Evolutionary conservation across 2,797 vertebrate genomes (phyloP).

Genomic region (Dicrostonyx torquatus): DNA sequence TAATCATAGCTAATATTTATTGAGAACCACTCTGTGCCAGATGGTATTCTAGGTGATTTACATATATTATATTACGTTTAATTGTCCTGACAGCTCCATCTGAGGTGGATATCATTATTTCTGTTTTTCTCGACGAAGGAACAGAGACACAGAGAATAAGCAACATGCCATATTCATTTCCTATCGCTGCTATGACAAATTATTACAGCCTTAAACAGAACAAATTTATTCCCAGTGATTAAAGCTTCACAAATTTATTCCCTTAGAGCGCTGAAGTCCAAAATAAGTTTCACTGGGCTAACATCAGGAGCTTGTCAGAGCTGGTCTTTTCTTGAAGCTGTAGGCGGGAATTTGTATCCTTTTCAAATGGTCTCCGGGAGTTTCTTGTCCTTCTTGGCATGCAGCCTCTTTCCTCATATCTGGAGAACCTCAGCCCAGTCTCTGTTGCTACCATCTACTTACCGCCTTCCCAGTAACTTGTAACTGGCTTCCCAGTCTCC

Average conservation of each 20-base stretch:
- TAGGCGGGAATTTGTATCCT: background rate
- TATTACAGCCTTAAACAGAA: background rate
- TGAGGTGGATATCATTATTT: slow-evolving; percentile 41
- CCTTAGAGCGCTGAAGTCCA: background rate
- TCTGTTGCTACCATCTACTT: background rate
- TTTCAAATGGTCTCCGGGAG: background rate
- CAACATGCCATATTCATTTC: slow-evolving; percentile 26
- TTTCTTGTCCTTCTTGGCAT: background rate
- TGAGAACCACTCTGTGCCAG: slow-evolving; percentile 57
- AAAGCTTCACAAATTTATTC: background rate
- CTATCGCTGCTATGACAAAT: background rate
- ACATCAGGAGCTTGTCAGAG: background rate
- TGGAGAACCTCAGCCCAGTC: background rate
- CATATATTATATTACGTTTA: slow-evolving; percentile 47
- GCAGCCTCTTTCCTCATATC: background rate
- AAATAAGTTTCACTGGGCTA: background rate
- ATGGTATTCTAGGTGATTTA: slow-evolving; percentile 60
- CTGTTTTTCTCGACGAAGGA: slow-evolving; percentile 11
- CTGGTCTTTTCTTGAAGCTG: background rate
- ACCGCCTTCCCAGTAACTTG: background rate
- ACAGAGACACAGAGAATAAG: slow-evolving; percentile 24
- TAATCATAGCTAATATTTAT: slow-evolving; percentile 65
- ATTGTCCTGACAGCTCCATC: slow-evolving; percentile 36
- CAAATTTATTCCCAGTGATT: slow-evolving; percentile 26
- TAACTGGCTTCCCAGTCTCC: background rate